phyloP scores from a whole-genome alignment of 92 coral and sea anemone species.

The Anthopleura xanthogrammica region DNA sequence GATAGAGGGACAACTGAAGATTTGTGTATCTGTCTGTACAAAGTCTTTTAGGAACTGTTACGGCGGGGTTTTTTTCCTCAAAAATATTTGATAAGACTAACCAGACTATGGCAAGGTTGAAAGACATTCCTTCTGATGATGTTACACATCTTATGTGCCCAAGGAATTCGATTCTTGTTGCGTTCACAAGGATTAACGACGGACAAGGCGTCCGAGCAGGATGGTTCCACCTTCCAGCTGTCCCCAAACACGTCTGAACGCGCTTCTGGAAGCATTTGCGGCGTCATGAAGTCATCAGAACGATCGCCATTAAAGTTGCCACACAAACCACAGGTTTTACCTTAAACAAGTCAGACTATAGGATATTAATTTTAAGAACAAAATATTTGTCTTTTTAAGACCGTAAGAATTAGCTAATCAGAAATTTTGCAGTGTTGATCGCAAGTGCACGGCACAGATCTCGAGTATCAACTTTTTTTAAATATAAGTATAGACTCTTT shows the following conservation, averaged over 20 bases:
- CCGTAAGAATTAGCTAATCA: no score
- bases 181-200: conserved; percentile 71
- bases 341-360: conserved; percentile 25
- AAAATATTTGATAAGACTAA: conserved; percentile 32
- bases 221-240: conserved; percentile 82
- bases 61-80: no score
- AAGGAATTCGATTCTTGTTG: conserved; percentile 78
- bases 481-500: no score
- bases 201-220: conserved; percentile 76
- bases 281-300: conserved; percentile 84
- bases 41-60: no score
- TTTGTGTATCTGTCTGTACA: no score
- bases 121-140: conserved; percentile 75
- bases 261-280: conserved; percentile 81
- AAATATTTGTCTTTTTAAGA: background rate
- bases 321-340: conserved; percentile 81
- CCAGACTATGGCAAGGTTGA: conserved; percentile 76
- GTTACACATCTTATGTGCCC: conserved; percentile 98
- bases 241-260: conserved; percentile 80
- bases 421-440: no score
- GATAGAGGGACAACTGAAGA: no score
- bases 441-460: no score
- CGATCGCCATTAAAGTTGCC: conserved; percentile 87
- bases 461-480: no score
- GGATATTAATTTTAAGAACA: background rate